A percentile compares a stretch with the other conserved stretches of the same genome.
phyloP scores from a whole-genome alignment of 37 sponge, comb jelly and placozoan species.

The Bolinopsis microptera region DNA sequence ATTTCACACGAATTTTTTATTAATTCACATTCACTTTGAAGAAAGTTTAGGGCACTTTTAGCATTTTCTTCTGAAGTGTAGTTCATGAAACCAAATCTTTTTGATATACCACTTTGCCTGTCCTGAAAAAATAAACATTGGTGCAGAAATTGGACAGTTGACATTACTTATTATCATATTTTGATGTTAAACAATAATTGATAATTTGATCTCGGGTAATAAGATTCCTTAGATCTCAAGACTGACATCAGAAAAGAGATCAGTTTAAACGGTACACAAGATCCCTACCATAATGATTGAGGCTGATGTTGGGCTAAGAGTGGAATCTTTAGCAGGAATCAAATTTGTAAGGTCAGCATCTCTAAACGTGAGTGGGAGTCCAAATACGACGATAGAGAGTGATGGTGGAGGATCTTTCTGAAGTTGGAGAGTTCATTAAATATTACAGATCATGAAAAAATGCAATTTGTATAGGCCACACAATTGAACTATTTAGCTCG shows the following conservation, averaged over 20 bases:
- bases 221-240: no score
- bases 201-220: no score
- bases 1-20: neutral
- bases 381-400: neutral
- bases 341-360: neutral
- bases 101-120: neutral
- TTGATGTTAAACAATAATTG: no score
- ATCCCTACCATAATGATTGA: neutral
- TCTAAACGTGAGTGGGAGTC: neutral
- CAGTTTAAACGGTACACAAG: no score
- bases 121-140: neutral
- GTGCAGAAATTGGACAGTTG: neutral
- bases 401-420: conserved; percentile 35
- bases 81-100: conserved; percentile 27
- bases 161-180: neutral
- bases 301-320: neutral
- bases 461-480: no score
- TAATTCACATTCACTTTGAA: neutral
- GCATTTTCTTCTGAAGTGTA: neutral
- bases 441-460: neutral
- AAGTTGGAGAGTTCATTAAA: neutral
- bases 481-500: neutral
- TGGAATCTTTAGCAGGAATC: neutral
- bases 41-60: neutral
- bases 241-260: no score